A percentile compares a stretch with the other conserved stretches of the same genome.
Conservation (phyloP, 1,140 invertebrate genomes). For the Antheraea pernyi region DNA sequence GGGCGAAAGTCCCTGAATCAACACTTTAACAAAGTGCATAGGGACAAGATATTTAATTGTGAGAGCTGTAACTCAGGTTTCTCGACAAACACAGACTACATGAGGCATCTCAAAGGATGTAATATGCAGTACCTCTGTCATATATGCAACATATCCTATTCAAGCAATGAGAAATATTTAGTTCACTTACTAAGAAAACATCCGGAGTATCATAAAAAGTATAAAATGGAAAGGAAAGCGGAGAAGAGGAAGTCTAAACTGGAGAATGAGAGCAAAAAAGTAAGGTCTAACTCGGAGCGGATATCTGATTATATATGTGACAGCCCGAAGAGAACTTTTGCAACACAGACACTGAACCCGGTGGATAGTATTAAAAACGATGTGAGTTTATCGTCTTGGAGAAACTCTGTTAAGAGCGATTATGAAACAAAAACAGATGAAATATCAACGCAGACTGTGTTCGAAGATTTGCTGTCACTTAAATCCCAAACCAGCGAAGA, state of each 20-base stretch:
- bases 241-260: constrained; percentile 36
- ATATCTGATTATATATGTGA: constrained; percentile 38
- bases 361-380: constrained; percentile 58
- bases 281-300: constrained; percentile 18
- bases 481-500: constrained; percentile 62
- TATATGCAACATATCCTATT: constrained; percentile 45
- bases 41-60: constrained; percentile 34
- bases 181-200: constrained; percentile 58
- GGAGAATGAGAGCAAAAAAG: background rate
- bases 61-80: constrained; percentile 37
- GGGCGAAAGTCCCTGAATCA: constrained; percentile 59
- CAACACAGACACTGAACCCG: constrained; percentile 48
- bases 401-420: constrained; percentile 15
- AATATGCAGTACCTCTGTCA: constrained; percentile 41
- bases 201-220: constrained; percentile 50
- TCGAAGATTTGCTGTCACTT: constrained; percentile 53
- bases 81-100: constrained; percentile 24
- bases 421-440: constrained; percentile 49
- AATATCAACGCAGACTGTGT: constrained; percentile 64
- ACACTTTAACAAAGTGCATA: constrained; percentile 60
- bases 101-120: constrained; percentile 46
- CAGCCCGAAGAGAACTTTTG: constrained; percentile 56
- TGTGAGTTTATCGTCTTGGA: constrained; percentile 43
- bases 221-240: constrained; percentile 47
- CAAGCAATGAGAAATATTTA: constrained; percentile 43